Percentiles rank a stretch among this genome's conserved stretches.
phyloP scores from a whole-genome alignment of 1,140 invertebrate genomes.

The Vollenhovia emeryi region DNA sequence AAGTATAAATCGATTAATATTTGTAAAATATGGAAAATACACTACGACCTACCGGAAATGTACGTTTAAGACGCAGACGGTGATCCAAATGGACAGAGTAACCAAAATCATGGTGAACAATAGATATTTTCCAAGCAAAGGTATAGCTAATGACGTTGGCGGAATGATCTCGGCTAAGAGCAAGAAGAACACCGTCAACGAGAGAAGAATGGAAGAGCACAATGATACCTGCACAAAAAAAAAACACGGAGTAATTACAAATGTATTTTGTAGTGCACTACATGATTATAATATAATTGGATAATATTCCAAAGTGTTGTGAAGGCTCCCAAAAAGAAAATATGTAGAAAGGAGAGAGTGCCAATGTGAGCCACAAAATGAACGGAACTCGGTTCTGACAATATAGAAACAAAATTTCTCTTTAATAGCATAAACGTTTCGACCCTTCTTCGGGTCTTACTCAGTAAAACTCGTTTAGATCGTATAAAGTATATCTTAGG shows the following conservation, averaged over 20 bases:
- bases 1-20: neutral
- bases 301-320: too few species aligned
- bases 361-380: too few species aligned
- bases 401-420: too few species aligned
- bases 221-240: constrained; percentile 90
- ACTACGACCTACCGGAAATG: constrained; percentile 94
- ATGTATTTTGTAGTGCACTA: too few species aligned
- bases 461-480: too few species aligned
- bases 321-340: too few species aligned
- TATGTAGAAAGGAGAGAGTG: too few species aligned
- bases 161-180: constrained; percentile 98
- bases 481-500: too few species aligned
- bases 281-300: neutral
- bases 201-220: constrained; percentile 99
- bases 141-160: constrained; percentile 98
- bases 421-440: too few species aligned
- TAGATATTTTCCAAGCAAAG: constrained; percentile 97
- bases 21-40: neutral
- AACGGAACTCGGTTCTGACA: too few species aligned
- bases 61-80: constrained; percentile 98
- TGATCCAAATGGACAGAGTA: constrained; percentile 98
- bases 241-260: constrained; percentile 28
- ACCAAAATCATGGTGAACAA: constrained; percentile 99
- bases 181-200: constrained; percentile 99
- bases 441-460: too few species aligned